Evolutionary conservation across 2,797 vertebrate genomes (phyloP).

Genomic region (Epinephelus coioides): DNA sequence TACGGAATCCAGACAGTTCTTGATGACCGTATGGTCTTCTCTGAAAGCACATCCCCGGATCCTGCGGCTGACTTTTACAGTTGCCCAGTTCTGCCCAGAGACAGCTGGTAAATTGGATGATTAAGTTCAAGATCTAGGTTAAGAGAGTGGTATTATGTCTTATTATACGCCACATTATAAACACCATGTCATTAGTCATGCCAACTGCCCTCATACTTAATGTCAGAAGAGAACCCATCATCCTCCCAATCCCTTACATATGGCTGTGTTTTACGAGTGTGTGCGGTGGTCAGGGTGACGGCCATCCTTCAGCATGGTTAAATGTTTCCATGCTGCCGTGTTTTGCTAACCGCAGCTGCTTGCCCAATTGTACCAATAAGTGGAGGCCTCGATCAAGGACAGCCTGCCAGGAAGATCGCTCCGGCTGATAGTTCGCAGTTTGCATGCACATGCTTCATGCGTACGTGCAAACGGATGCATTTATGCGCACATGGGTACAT

Average conservation of each 20-base stretch:
- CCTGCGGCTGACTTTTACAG: constrained; percentile 36
- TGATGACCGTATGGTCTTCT: constrained; percentile 4
- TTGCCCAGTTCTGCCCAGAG: constrained; percentile 26
- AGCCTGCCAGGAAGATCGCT: constrained; percentile 33
- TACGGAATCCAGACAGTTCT: constrained; percentile 24
- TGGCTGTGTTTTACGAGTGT: constrained; percentile 73
- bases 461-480: constrained; percentile 13
- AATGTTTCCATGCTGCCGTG: constrained; percentile 70
- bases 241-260: constrained; percentile 69
- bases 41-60: constrained; percentile 29
- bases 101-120: constrained; percentile 65
- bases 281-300: constrained; percentile 70
- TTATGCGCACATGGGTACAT: background rate
- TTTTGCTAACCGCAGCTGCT: constrained; percentile 54
- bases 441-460: constrained; percentile 19
- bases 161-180: constrained; percentile 64
- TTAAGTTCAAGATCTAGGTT: constrained; percentile 66
- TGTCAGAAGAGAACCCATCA: constrained; percentile 65
- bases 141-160: constrained; percentile 61
- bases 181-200: constrained; percentile 63
- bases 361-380: constrained; percentile 47
- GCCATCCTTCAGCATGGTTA: constrained; percentile 68
- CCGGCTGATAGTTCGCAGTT: constrained; percentile 18
- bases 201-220: constrained; percentile 40
- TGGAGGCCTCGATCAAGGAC: constrained; percentile 61